Evolutionary conservation across 2,113 vertebrate genomes (phyloP).

Genomic region (Ceyx cyanopectus): DNA sequence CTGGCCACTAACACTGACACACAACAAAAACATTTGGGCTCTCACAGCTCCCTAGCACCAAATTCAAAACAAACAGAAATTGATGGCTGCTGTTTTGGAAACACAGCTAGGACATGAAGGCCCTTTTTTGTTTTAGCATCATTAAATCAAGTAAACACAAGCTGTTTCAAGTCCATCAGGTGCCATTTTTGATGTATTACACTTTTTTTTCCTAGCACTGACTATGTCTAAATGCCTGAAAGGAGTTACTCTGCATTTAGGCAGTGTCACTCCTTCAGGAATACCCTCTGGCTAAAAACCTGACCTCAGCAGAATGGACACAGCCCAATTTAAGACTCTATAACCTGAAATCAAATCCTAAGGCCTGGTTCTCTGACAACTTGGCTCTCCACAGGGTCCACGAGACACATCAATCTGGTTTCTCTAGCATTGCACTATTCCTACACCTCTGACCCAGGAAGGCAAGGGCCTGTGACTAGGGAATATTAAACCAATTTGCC

Average conservation of each 20-base stretch:
- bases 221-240: background rate
- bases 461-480: background rate
- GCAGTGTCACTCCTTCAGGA: background rate
- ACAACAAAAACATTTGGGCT: constrained; percentile 37
- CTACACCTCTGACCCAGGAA: background rate
- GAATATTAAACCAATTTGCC: background rate
- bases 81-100: constrained; percentile 62
- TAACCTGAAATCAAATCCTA: background rate
- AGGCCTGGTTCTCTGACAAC: background rate
- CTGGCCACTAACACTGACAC: background rate
- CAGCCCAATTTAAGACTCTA: background rate
- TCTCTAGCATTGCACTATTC: no score
- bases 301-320: background rate
- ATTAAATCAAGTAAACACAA: background rate
- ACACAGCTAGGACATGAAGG: constrained; percentile 57
- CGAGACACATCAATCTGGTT: background rate
- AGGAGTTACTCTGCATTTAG: background rate
- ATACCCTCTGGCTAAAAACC: background rate
- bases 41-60: background rate
- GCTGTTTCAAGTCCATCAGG: background rate
- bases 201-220: background rate
- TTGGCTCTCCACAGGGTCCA: background rate
- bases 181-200: background rate
- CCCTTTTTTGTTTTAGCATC: background rate
- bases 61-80: constrained; percentile 69